phyloP scores from a whole-genome alignment of 2,888 invertebrate genomes.

The Pristionchus exspectatus region DNA sequence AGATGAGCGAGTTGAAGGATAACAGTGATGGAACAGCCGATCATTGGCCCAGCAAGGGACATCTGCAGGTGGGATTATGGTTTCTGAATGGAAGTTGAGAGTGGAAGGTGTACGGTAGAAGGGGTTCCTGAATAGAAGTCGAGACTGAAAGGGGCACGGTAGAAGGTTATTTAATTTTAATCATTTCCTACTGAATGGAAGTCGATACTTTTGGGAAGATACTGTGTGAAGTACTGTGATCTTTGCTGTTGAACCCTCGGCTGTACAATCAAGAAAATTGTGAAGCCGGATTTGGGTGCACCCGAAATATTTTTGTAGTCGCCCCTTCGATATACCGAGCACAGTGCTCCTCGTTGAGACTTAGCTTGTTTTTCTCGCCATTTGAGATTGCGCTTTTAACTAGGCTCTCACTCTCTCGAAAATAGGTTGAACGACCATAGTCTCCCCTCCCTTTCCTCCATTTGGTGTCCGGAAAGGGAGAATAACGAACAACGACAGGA shows the following conservation, averaged over 20 bases:
- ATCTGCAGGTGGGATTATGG: constrained; percentile 82
- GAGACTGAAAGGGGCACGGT: too few species aligned
- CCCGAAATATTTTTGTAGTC: not conserved
- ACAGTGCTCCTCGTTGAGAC: not conserved
- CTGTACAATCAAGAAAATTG: too few species aligned
- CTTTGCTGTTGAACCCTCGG: too few species aligned
- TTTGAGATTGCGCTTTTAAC: constrained; percentile 1
- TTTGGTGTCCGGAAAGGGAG: constrained; percentile 33
- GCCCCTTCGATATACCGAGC: not conserved
- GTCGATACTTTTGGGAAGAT: too few species aligned
- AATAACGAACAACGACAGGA: not conserved
- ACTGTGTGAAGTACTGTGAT: too few species aligned
- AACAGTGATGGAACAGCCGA: not conserved
- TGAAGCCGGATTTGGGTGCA: not conserved
- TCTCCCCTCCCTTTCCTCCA: not conserved
- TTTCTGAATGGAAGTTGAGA: too few species aligned
- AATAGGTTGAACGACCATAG: not conserved
- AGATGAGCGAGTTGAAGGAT: constrained; percentile 30
- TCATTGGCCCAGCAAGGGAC: constrained; percentile 85
- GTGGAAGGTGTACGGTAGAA: too few species aligned
- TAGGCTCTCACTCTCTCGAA: not conserved
- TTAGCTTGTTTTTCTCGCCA: not conserved
- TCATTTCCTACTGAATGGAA: too few species aligned
- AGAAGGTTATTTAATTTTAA: too few species aligned
- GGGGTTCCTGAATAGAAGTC: too few species aligned